phyloP scores from a whole-genome alignment of 2,888 invertebrate genomes.

The Caenorhabditis sp. region DNA sequence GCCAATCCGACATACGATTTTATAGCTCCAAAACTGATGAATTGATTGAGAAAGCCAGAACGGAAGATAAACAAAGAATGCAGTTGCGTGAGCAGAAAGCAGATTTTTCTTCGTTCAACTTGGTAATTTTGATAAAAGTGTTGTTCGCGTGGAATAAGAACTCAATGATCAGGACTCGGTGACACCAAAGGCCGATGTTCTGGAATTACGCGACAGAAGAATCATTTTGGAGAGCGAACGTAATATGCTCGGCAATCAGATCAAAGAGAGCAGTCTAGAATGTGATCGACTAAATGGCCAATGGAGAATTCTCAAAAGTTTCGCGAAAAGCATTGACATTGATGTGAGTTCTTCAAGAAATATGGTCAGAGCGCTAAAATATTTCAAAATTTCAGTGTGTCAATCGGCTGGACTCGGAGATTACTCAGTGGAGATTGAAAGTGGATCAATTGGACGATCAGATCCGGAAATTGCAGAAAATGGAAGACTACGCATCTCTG shows the following conservation, averaged over 20 bases:
- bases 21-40: slow-evolving; percentile 37
- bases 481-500: slow-evolving; percentile 43
- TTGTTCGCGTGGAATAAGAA: slow-evolving; percentile 1
- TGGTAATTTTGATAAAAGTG: slow-evolving; percentile 17
- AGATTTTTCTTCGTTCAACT: not conserved
- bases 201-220: slow-evolving; percentile 31
- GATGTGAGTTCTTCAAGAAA: slow-evolving; percentile 11
- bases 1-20: slow-evolving; percentile 37
- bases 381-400: slow-evolving; percentile 13
- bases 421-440: slow-evolving; percentile 38
- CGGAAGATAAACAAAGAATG: slow-evolving; percentile 28
- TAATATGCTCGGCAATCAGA: slow-evolving; percentile 26
- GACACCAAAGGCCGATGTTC: slow-evolving; percentile 28
- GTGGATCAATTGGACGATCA: slow-evolving; percentile 30
- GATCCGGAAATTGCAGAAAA: slow-evolving; percentile 34
- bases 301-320: slow-evolving; percentile 45
- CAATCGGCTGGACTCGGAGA: slow-evolving; percentile 16
- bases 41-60: slow-evolving; percentile 37
- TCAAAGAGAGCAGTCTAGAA: slow-evolving; percentile 34
- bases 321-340: slow-evolving; percentile 28
- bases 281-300: slow-evolving; percentile 42
- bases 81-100: slow-evolving; percentile 29
- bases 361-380: not conserved
- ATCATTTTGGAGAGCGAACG: slow-evolving; percentile 40
- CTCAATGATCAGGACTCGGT: slow-evolving; percentile 37